Conservation (phyloP, 2,113 vertebrate genomes). For the Odobenus rosmarus region DNA sequence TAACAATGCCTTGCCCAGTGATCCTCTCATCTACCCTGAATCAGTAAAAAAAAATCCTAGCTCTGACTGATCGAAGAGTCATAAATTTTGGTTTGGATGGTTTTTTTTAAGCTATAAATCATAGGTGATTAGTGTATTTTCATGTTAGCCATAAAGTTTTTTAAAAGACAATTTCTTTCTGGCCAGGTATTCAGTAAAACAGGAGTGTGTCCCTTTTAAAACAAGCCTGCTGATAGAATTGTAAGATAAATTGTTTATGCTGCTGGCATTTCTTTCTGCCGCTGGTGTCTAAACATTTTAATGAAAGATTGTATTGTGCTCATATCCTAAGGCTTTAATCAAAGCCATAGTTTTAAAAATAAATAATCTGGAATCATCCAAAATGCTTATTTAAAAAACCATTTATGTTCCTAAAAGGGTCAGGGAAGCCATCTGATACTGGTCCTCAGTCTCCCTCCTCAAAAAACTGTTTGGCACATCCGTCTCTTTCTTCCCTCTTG, state of each 20-base stretch:
- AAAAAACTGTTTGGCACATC: neutral
- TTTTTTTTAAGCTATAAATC: neutral
- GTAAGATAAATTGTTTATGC: slow-evolving; percentile 37
- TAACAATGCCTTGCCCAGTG: neutral
- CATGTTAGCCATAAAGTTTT: neutral
- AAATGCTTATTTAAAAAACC: slow-evolving; percentile 11
- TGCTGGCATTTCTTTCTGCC: slow-evolving; percentile 44
- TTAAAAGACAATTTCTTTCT: slow-evolving; percentile 26
- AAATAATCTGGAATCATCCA: slow-evolving; percentile 28
- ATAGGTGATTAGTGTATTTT: neutral
- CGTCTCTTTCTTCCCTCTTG: neutral
- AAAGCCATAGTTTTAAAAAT: slow-evolving; percentile 37
- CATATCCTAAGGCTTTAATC: slow-evolving; percentile 56
- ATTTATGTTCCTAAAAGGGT: slow-evolving; percentile 17
- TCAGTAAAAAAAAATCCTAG: neutral
- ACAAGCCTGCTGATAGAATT: neutral
- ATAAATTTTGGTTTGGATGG: neutral
- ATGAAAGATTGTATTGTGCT: slow-evolving; percentile 7
- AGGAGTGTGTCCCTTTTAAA: neutral
- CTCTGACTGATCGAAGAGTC: neutral
- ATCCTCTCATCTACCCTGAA: neutral
- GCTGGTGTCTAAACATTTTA: slow-evolving; percentile 50
- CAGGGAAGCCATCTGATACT: neutral
- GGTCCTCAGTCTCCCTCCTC: neutral
- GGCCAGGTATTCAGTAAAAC: neutral